Evolutionary conservation across 2,113 vertebrate species (phyloP).

Genomic region (Felis chaus): DNA sequence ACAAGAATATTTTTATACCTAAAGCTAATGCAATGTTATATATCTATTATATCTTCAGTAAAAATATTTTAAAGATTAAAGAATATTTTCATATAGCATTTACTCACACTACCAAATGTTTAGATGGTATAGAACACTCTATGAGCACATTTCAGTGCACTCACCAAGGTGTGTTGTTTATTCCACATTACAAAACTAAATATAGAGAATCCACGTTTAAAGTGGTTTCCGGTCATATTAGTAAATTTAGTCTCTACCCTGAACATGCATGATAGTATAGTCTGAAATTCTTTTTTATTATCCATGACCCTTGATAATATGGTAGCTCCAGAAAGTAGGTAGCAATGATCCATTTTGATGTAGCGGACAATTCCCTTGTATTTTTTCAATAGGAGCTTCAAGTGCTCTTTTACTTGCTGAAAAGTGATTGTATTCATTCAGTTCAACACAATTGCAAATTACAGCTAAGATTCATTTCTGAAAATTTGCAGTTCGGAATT

Average conservation of each 20-base stretch:
- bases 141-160: neutral
- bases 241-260: neutral
- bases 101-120: neutral
- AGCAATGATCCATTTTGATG: neutral
- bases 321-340: neutral
- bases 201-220: neutral
- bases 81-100: neutral
- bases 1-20: neutral
- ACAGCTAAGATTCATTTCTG: neutral
- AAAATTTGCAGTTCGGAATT: neutral
- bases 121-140: neutral
- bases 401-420: neutral
- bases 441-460: constrained; percentile 25
- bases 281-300: neutral
- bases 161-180: neutral
- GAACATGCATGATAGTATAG: neutral
- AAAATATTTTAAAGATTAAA: neutral
- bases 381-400: neutral
- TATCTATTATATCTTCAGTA: neutral
- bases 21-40: neutral
- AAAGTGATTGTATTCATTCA: constrained; percentile 37
- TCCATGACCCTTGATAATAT: neutral
- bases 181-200: neutral
- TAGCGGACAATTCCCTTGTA: neutral
- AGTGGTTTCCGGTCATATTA: neutral